phyloP scores from a whole-genome alignment of 2,888 invertebrate species.

The Chironomus riparius region DNA sequence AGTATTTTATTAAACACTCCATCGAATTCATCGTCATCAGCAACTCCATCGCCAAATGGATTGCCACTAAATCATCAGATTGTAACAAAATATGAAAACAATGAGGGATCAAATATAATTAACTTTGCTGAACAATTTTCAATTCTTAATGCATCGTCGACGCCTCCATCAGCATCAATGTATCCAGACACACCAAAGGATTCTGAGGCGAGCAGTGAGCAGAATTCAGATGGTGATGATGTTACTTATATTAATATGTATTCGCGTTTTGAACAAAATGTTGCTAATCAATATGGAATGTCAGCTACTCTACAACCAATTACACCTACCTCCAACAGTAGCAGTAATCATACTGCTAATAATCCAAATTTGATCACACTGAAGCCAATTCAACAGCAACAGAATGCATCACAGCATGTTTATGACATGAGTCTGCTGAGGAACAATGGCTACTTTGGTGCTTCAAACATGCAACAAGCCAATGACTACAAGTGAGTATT shows the following conservation, averaged over 20 bases:
- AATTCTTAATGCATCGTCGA: conserved; percentile 31
- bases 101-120: conserved; percentile 28
- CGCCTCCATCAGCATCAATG: conserved; percentile 38
- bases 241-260: conserved; percentile 30
- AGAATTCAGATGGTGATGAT: conserved; percentile 30
- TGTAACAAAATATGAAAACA: conserved; percentile 20
- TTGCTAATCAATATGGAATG: conserved; percentile 28
- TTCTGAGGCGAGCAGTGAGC: conserved; percentile 29
- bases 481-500: conserved; percentile 41
- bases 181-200: conserved; percentile 30
- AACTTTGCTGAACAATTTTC: conserved; percentile 30
- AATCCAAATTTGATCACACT: conserved; percentile 38
- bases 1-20: conserved; percentile 31
- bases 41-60: conserved; percentile 26
- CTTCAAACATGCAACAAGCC: conserved; percentile 34
- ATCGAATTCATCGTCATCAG: conserved; percentile 33
- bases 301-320: conserved; percentile 28
- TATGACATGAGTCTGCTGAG: background rate
- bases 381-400: conserved; percentile 46
- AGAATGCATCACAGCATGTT: background rate
- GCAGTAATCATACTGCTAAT: conserved; percentile 36
- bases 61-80: conserved; percentile 15
- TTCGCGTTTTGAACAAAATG: conserved; percentile 29
- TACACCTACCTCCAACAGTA: conserved; percentile 29
- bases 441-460: conserved; percentile 33